Conservation (phyloP, 2,888 invertebrate species). For the Coelogynopora nodosa region DNA sequence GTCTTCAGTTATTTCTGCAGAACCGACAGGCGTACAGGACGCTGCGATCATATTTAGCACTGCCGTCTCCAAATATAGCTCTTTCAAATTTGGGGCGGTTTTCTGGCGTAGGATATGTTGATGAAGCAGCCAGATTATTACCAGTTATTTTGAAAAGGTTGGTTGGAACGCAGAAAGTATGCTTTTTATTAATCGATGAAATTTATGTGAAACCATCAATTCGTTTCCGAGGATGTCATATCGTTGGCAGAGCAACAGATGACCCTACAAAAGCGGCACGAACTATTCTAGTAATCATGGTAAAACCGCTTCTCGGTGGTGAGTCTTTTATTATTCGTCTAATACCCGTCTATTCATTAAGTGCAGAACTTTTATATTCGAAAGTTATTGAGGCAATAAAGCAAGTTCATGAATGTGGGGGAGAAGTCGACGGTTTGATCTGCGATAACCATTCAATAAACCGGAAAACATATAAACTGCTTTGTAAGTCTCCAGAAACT, state of each 20-base stretch:
- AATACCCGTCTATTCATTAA: background rate
- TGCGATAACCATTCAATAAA: background rate
- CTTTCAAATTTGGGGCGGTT: background rate
- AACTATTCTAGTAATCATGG: background rate
- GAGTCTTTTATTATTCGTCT: background rate
- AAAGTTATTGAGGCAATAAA: background rate
- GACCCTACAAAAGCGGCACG: background rate
- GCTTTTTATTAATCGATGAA: background rate
- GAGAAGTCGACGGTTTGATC: background rate
- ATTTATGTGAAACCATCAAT: background rate
- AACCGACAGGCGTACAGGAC: background rate
- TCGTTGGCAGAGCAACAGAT: background rate
- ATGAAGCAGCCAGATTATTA: background rate
- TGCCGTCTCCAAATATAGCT: background rate
- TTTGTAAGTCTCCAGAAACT: background rate
- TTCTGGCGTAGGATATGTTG: background rate
- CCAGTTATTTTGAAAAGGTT: background rate
- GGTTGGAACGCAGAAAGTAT: background rate
- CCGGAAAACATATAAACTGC: background rate
- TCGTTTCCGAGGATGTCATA: background rate
- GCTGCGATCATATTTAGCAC: background rate
- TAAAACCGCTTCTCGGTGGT: background rate
- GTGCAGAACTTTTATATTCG: background rate
- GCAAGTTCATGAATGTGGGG: background rate
- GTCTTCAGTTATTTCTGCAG: background rate